Conservation (phyloP, 2,888 invertebrate genomes). For the Acanthosepion lycidas region DNA sequence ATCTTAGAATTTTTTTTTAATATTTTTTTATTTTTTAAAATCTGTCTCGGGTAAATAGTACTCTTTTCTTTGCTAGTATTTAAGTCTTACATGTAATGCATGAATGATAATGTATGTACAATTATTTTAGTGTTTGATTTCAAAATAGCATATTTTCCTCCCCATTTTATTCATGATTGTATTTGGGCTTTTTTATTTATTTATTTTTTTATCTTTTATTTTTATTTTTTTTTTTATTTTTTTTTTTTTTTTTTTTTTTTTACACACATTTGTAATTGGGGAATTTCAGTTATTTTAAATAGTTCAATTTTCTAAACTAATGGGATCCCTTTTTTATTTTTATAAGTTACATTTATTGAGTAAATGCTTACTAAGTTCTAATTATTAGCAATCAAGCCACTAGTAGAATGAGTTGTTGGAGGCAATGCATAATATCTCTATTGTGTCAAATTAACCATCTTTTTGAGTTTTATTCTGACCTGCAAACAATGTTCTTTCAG, state of each 20-base stretch:
- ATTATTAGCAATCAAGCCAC: conserved; percentile 43
- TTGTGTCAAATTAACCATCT: conserved; percentile 4
- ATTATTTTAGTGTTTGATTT: neutral
- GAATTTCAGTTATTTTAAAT: neutral
- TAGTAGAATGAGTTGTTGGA: conserved; percentile 46
- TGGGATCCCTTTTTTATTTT: neutral
- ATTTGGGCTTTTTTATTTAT: neutral
- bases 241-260: too few species aligned
- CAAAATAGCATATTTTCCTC: neutral
- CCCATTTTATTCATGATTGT: conserved; percentile 33
- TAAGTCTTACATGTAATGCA: neutral
- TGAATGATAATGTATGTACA: neutral
- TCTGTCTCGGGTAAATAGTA: neutral
- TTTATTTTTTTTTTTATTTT: too few species aligned
- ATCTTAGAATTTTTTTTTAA: too few species aligned
- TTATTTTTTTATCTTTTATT: too few species aligned
- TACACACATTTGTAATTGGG: neutral
- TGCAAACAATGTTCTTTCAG: neutral
- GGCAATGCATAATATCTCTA: conserved; percentile 37
- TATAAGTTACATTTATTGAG: neutral
- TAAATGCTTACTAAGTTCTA: neutral
- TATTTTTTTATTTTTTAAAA: neutral
- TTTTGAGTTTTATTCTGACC: conserved; percentile 1
- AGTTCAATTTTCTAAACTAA: neutral
- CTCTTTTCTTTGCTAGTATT: neutral